A percentile compares a stretch with the other conserved stretches of the same genome.
Evolutionary conservation across 2,113 vertebrate genomes (phyloP).

Genomic region (Cyphotilapia sp.): DNA sequence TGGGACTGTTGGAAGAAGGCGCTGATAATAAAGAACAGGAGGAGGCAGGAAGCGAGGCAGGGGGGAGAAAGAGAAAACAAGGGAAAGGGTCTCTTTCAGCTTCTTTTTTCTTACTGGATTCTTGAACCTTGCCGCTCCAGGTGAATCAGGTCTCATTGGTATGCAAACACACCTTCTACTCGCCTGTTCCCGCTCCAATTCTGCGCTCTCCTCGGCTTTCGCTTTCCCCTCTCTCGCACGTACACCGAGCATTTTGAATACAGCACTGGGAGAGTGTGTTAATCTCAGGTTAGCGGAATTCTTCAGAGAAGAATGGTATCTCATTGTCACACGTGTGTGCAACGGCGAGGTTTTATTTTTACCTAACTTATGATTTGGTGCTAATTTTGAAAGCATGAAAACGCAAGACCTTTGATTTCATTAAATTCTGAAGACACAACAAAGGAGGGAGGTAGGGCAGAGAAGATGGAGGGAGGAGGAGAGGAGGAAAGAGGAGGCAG

Average conservation of each 20-base stretch:
- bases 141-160: constrained; percentile 44
- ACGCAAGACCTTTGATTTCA: not conserved
- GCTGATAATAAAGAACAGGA: constrained; percentile 11
- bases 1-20: constrained; percentile 11
- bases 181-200: not conserved
- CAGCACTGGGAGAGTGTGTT: constrained; percentile 3
- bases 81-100: not conserved
- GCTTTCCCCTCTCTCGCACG: not conserved
- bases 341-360: not conserved
- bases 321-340: not conserved
- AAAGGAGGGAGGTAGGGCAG: not conserved
- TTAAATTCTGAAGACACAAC: not conserved
- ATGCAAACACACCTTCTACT: constrained; percentile 43
- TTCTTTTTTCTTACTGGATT: not conserved
- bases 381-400: not conserved
- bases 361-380: not conserved
- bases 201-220: not conserved
- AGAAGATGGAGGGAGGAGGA: not conserved
- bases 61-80: not conserved
- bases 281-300: constrained; percentile 22
- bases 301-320: not conserved
- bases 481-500: not conserved
- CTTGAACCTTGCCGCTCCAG: constrained; percentile 15
- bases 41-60: not conserved
- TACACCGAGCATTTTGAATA: constrained; percentile 15